Base-by-base conservation (phyloP, 2,888 invertebrate species). In the Cryptocephalus moraei region DNA sequence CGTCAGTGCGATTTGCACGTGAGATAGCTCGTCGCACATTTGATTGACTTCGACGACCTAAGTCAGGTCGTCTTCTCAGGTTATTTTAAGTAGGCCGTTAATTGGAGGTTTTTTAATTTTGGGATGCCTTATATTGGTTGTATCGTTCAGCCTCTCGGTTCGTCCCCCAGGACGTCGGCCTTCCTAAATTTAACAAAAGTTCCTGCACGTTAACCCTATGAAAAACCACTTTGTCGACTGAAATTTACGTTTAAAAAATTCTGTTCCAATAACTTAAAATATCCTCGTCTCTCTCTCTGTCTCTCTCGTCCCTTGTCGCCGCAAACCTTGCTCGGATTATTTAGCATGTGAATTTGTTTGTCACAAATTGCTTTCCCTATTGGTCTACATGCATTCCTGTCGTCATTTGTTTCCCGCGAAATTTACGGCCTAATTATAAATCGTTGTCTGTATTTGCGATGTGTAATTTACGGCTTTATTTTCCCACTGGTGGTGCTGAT, bases 341-440 rank as follows among this genome's bases (percentile, higher is more conserved):
- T 61, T 62, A 61, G 50, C 58, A 58, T 53, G 58, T 52, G 61
- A 62, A 64, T 68, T 69, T 67, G 65, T 66, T 66, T 66, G 67
- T 68, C 68, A 66, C 69, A 67, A 69, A 68, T 69, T 67, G 68
- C 68, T 59, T 62, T 64, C 60, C 64, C 69, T 65, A 70, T 70
- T 67, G 70, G 66, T 63, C 64, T 67, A 69, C 68, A 70, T 65
- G 68, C 65, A 65, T 67, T 65, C 63, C 67, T 66, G 68, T 68
- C 70, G 68, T 65, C 69, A 68, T 69, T 69, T 65, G 67, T 70
- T 69, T 66, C 59, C 57, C 60, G 58, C 57, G 54, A 60, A 66
- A 69, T 69, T 68, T 69, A 69, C 66, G 60, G 65, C 65, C 66
- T 65, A 68, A 69, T 68, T 69, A 69, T 68, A 67, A 64, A 64